Evolutionary conservation across 64 coral and sea anemone genomes (phyloP).

Genomic region (Pachyseris speciosa): DNA sequence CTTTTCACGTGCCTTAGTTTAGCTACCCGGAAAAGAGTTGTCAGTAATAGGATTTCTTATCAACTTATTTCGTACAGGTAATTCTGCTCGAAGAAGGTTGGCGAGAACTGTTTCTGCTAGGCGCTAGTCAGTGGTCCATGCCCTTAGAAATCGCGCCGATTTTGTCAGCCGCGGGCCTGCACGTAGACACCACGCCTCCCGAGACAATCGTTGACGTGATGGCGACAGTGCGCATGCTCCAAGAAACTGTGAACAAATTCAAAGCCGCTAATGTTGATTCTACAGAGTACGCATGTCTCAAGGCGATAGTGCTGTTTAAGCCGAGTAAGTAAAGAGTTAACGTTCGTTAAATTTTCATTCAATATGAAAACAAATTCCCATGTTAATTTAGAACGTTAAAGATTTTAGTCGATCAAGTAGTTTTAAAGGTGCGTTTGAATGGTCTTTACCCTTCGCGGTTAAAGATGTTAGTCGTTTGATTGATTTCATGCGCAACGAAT

Average conservation of each 20-base stretch:
- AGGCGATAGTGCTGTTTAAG: slow-evolving; percentile 94
- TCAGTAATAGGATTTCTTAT: too few species aligned
- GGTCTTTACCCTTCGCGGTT: too few species aligned
- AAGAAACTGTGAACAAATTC: slow-evolving; percentile 90
- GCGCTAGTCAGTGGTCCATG: slow-evolving; percentile 96
- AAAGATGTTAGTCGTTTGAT: too few species aligned
- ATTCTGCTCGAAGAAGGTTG: slow-evolving; percentile 89
- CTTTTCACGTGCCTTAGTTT: too few species aligned
- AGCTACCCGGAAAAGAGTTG: too few species aligned
- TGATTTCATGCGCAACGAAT: background rate
- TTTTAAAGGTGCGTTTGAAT: too few species aligned
- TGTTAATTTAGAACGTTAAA: background rate
- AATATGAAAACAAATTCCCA: too few species aligned
- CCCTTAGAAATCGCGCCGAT: slow-evolving; percentile 95
- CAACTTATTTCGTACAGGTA: slow-evolving; percentile 35
- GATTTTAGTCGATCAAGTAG: too few species aligned
- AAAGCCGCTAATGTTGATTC: slow-evolving; percentile 81
- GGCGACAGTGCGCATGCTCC: slow-evolving; percentile 83
- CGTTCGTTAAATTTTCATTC: too few species aligned
- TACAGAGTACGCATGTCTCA: slow-evolving; percentile 89
- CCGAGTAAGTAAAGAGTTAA: slow-evolving; percentile 69
- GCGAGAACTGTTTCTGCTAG: slow-evolving; percentile 88
- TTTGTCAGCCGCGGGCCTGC: slow-evolving; percentile 84
- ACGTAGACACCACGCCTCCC: slow-evolving; percentile 89
- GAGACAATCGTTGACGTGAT: slow-evolving; percentile 96